Conservation (phyloP, 2,113 vertebrate genomes). For the Onychostruthus taczanowskii region DNA sequence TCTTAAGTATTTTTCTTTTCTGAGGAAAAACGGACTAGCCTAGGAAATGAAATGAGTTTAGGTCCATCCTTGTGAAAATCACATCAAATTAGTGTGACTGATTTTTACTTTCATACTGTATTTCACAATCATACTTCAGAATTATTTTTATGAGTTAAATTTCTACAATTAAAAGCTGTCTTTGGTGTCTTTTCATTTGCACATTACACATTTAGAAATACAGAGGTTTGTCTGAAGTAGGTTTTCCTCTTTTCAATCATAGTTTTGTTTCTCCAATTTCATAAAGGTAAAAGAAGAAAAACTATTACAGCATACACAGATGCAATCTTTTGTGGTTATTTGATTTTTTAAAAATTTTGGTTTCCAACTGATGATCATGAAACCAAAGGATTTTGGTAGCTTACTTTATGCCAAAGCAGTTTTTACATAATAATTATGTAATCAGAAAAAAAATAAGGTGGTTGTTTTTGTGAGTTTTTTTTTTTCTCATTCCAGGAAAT, state of each 20-base stretch:
- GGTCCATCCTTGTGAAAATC: not conserved
- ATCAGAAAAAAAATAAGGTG: not conserved
- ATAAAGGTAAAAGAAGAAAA: constrained; percentile 2
- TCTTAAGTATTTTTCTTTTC: not conserved
- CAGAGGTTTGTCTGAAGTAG: constrained; percentile 26
- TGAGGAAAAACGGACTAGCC: not conserved
- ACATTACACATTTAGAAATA: constrained; percentile 9
- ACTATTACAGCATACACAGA: not conserved
- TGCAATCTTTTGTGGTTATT: not conserved
- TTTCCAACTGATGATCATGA: not conserved
- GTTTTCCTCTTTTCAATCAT: not conserved
- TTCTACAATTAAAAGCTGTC: not conserved
- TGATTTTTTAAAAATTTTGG: not conserved
- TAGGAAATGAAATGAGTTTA: not conserved
- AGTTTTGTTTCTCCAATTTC: not conserved
- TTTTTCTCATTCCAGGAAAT: not conserved
- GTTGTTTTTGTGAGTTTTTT: not conserved
- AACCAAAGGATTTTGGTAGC: not conserved
- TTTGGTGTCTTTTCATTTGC: not conserved
- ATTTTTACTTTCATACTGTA: not conserved
- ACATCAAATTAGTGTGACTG: not conserved
- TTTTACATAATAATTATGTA: not conserved
- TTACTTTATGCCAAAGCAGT: not conserved
- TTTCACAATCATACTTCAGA: not conserved
- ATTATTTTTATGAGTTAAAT: not conserved